Evolutionary conservation across 2,797 vertebrate species (phyloP), one percentile per base, ranked within the genome.

Genomic region (Gambelia wislizenii): DNA sequence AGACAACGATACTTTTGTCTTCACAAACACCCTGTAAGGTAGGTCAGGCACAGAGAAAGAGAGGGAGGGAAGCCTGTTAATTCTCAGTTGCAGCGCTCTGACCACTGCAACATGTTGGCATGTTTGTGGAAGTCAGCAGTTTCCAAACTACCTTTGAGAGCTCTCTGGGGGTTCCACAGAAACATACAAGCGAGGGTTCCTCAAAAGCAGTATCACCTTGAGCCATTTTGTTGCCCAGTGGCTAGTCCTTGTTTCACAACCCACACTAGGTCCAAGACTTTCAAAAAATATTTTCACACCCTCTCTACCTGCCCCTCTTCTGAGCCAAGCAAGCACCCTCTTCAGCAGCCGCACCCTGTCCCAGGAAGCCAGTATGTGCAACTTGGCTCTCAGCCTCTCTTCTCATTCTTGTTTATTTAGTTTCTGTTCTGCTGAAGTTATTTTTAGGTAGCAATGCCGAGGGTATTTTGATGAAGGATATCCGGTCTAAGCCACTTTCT

Each of bases 401-500:
- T 0, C 8, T 39, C 69, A 70, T 84, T 78, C 87, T 84, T 90
- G 93, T 86, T 93, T 92, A 92, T 90, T 96, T 75, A 93, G 89
- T 82, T 94, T 22, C 91, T 88, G 92, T 70, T 92, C 80, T 91
- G 93, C 90, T 83, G 0, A 2, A 84, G 95, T 95, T 97, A 98
- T 97, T 97, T 97, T 97, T 98, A 97, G 97, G 93, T 2, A 72
- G 91, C 95, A 95, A 96, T 97, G 96, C 96, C 96, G 75, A 94
- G 94, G 97, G 96, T 96, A 96, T 97, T 97, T 97, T 95, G 95
- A 93, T 96, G 93, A 96, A 97, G 97, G 97, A 97, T 93, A 95
- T 97, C 97, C 97, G 96, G 96, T 96, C 96, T 94, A 96, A 96
- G 96, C 93, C 90, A 95, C 97, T 97, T 98, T 98, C 97, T 98